These are phyloP conservation scores for Celastrina argiolus DNA, from an alignment of 2,888 invertebrate genomes.

Conservation along the genomic window DNA sequence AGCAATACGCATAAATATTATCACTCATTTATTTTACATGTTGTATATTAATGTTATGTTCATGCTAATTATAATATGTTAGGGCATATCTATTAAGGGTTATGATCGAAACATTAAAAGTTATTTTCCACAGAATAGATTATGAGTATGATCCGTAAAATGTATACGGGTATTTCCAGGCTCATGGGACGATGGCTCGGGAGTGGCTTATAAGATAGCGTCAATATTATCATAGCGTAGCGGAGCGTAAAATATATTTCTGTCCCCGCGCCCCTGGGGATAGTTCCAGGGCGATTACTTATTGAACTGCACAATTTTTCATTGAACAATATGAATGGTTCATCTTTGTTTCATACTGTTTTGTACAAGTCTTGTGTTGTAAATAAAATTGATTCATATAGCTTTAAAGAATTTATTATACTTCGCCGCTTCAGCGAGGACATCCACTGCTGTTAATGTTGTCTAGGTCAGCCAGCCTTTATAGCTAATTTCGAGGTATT, in stretches of 20 bases:
- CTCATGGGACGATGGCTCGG: not conserved
- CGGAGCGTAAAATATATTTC: constrained; percentile 12
- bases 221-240: constrained; percentile 17
- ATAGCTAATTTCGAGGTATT: too few species aligned
- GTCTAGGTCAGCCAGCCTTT: too few species aligned
- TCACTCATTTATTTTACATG: too few species aligned
- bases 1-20: too few species aligned
- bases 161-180: not conserved
- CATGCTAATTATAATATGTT: not conserved
- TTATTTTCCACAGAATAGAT: not conserved
- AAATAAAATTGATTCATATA: not conserved
- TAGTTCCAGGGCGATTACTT: not conserved
- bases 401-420: too few species aligned
- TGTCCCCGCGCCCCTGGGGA: not conserved
- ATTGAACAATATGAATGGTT: not conserved
- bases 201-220: constrained; percentile 7
- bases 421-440: too few species aligned
- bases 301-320: not conserved
- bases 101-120: not conserved
- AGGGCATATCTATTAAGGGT: not conserved
- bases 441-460: too few species aligned
- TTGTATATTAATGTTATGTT: too few species aligned
- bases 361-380: not conserved
- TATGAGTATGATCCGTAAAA: not conserved
- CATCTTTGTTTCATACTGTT: not conserved